Conservation (phyloP, 2,113 vertebrate genomes). For the Terrapene triunguis region DNA sequence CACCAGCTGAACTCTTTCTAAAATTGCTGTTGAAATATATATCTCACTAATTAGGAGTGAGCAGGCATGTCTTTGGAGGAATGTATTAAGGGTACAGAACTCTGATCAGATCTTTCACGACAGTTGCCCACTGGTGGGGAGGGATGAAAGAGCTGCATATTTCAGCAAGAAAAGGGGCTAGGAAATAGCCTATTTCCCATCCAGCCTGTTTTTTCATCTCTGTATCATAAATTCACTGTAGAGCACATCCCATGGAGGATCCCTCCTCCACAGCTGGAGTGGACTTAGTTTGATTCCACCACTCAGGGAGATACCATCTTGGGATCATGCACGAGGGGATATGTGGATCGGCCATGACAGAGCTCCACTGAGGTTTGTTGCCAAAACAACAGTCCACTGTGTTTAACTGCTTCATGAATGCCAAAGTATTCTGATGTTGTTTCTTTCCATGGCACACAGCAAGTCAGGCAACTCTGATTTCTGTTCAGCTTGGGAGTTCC, state of each 20-base stretch:
- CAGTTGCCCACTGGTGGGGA: not conserved
- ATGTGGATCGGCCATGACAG: fast-evolving
- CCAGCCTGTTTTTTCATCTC: not conserved
- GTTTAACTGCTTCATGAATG: not conserved
- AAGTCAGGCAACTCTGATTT: no score
- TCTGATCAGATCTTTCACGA: fast-evolving
- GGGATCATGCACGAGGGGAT: not conserved
- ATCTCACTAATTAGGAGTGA: fast-evolving
- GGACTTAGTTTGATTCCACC: not conserved
- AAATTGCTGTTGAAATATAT: not conserved
- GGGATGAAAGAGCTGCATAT: not conserved
- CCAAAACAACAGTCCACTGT: not conserved
- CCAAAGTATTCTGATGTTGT: no score
- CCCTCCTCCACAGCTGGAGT: fast-evolving
- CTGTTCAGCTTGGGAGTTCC: no score
- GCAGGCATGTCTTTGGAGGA: fast-evolving
- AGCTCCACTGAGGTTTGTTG: fast-evolving
- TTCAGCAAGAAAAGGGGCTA: not conserved
- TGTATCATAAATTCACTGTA: not conserved
- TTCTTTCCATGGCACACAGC: no score
- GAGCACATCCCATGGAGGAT: not conserved
- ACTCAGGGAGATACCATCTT: fast-evolving
- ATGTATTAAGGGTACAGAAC: fast-evolving
- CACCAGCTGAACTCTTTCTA: not conserved
- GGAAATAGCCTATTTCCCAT: not conserved